phyloP scores from a whole-genome alignment of 1,140 invertebrate species.

The Orussus abietinus region DNA sequence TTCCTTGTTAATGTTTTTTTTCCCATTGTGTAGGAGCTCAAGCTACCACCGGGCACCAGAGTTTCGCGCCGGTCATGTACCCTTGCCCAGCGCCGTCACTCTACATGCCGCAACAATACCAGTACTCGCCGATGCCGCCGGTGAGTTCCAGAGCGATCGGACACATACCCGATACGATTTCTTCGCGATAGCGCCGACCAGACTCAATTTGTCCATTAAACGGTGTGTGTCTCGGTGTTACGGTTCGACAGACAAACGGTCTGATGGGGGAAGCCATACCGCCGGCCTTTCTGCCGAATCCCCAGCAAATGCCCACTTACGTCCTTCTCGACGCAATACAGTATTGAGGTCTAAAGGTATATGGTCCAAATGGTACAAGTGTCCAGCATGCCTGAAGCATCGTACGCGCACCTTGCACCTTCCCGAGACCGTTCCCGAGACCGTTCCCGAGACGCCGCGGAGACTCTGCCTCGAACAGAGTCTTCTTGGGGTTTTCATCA shows the following conservation, averaged over 20 bases:
- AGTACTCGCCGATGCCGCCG: constrained; percentile 49
- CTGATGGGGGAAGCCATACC: constrained; percentile 54
- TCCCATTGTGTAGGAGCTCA: constrained; percentile 38
- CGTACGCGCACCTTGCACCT: too few species aligned
- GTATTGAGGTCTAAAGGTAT: constrained; percentile 56
- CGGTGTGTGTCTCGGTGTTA: too few species aligned
- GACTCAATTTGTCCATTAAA: too few species aligned
- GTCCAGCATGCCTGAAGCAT: constrained; percentile 37
- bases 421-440: too few species aligned
- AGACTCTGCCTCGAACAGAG: too few species aligned
- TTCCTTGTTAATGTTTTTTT: too few species aligned
- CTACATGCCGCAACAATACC: constrained; percentile 52
- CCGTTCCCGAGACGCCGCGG: too few species aligned
- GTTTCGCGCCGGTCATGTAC: constrained; percentile 48
- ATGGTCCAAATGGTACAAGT: constrained; percentile 34
- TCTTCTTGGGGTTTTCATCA: too few species aligned
- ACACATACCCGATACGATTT: too few species aligned
- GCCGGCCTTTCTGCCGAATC: constrained; percentile 54
- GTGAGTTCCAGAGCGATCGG: constrained; percentile 45
- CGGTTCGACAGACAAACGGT: constrained; percentile 54
- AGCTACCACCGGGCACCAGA: constrained; percentile 45
- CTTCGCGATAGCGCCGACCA: too few species aligned
- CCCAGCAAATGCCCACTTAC: constrained; percentile 55
- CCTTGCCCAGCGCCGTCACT: constrained; percentile 48
- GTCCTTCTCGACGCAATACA: constrained; percentile 55